Base-by-base conservation (phyloP, 1,140 invertebrate genomes). In the Globodera rostochiensis region DNA sequence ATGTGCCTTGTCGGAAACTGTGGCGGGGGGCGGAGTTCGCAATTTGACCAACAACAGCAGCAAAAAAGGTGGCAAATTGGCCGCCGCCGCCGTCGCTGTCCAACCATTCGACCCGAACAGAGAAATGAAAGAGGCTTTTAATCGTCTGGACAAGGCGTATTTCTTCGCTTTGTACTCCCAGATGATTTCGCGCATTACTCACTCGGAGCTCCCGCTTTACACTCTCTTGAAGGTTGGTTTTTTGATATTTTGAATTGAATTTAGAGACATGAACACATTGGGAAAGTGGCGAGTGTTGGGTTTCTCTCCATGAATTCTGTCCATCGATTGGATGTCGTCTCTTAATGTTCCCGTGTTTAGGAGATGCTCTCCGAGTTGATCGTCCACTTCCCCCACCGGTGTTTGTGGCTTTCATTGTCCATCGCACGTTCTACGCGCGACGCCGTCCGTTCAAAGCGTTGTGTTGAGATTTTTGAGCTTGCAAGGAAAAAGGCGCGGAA, bases 391-490 rank as follows among this genome's bases (percentile, higher is more conserved):
- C 77, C 77, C n/a, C 79, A 81, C 73, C 80, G 83, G 73, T 81
- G 80, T 49, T 50, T 81, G 73, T 81, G 80, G 80, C 78, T 53
- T 7, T 81, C 80, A 8, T 60, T 84, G 45, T 64, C 80, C 49
- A 83, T 81, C 45, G 46, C 50, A 6, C 78, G 80, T 45, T 67
- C 57, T n/a, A 45, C 53, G 1, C 49, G 83, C 6, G 64, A 19
- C 45, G 67, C 25, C 19, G 46, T 60, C n/a, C 80, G 81, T 9
- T 53, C 79, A 49, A 86, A 83, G 66, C 83, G 53, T 69, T 86
- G 85, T 47, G 50, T 47, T n/a, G 79, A 86, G 25, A 85, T 84
- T 47, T 84, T 83, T 57, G 85, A 83, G n/a, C 53, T 86, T 19
- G 83, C 84, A 0, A 79, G 66, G 19, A 25, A 46, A 45, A 49